Base-by-base conservation (phyloP, 1,140 invertebrate species). In the Halyomorpha halys region DNA sequence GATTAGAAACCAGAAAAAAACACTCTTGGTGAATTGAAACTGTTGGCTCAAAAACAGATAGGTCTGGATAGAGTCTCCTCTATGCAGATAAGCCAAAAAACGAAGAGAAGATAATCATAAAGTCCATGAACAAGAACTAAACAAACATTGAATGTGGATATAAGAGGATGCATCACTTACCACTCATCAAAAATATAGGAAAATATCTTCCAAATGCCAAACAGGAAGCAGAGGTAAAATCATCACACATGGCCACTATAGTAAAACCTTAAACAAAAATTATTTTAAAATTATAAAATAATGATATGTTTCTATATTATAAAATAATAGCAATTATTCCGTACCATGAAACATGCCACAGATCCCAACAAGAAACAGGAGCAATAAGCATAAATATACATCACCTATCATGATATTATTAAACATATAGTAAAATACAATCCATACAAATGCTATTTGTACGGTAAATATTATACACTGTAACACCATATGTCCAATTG, bases 391-490 rank as follows among this genome's bases (percentile, higher is more conserved):
- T 69, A 76, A 74, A 5, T 75, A 59, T 14, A 80, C 54, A 59
- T 75, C 76, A 8, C 82, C 82, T 34, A 74, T 67, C 59, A 75
- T 75, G 0, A 79, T 74, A 18, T 82, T 77, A 68, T 78, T 69
- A 62, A 80, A 79, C 3, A 80, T 63, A 0, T 69, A 66, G 45
- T 70, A 72, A 6, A 71, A 61, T n/a, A 71, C 69, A 19, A 72
- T 51, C 67, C 72, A 69, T 69, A 72, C 70, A 91, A 94, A 74
- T 91, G 77, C 73, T 0, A 89, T 86, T 76, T 97, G 94, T 0
- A 89, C 81, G 1, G 84, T 72, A 85, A 97, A 88, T 5, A 96
- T 85, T 0, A 87, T 74, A 72, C 94, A 89, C 73, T 97, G 91
- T 0, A 91, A 89, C 5, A 87, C 76, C 0, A 94, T 84, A 74